Evolutionary conservation across 2,888 invertebrate genomes (phyloP).

Genomic region (Xylocampa areola): DNA sequence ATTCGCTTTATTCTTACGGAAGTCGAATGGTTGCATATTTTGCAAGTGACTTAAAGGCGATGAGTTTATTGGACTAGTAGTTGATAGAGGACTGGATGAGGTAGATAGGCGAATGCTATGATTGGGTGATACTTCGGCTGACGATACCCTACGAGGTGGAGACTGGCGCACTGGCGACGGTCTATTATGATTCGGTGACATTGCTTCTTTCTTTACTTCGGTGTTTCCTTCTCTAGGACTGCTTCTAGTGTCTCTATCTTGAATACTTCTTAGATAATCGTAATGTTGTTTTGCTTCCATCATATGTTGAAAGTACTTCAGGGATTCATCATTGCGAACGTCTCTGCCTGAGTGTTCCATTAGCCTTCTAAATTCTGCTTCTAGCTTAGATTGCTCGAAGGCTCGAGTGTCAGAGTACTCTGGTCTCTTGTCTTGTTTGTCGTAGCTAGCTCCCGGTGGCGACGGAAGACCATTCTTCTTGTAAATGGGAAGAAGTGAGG

Average conservation of each 20-base stretch:
- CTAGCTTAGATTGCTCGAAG: slow-evolving; percentile 87
- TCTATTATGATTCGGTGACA: slow-evolving; percentile 76
- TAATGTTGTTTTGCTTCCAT: slow-evolving; percentile 84
- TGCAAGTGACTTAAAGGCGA: slow-evolving; percentile 96
- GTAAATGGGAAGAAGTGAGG: slow-evolving; percentile 87
- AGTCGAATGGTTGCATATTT: slow-evolving; percentile 99
- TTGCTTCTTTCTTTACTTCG: slow-evolving; percentile 76
- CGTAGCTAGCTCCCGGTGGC: slow-evolving; percentile 88
- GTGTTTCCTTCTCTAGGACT: slow-evolving; percentile 62
- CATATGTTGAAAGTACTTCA: slow-evolving; percentile 85
- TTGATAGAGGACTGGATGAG: slow-evolving; percentile 84
- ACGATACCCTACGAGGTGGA: slow-evolving; percentile 75
- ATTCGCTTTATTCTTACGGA: slow-evolving; percentile 91
- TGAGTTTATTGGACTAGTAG: slow-evolving; percentile 91
- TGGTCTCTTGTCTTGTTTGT: slow-evolving; percentile 71
- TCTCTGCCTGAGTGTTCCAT: slow-evolving; percentile 90
- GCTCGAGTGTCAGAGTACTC: slow-evolving; percentile 82
- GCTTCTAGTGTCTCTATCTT: slow-evolving; percentile 76
- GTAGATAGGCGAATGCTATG: slow-evolving; percentile 81
- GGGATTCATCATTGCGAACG: slow-evolving; percentile 79
- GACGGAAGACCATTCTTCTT: slow-evolving; percentile 86
- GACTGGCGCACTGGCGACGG: slow-evolving; percentile 75
- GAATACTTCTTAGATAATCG: slow-evolving; percentile 80
- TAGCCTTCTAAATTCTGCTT: slow-evolving; percentile 88
- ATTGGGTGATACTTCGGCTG: slow-evolving; percentile 82